Evolutionary conservation across 2,797 vertebrate genomes (phyloP), one percentile per base, ranked within the genome.

Genomic region (Poecilia picta): DNA sequence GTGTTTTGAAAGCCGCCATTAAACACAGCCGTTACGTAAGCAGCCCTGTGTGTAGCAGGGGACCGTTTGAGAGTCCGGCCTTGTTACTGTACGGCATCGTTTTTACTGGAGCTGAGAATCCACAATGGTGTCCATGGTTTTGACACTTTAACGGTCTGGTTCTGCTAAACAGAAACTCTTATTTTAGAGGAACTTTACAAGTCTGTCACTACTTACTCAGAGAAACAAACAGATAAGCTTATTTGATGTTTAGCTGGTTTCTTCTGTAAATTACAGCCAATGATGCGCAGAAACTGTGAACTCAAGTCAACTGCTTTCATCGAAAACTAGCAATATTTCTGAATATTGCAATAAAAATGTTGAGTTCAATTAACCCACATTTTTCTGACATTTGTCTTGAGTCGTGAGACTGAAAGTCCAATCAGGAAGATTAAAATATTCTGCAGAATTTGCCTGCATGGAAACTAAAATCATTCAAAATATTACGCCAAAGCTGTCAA

Each of bases 151-250:
- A 53, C 8, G 31, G 23, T 45, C 41, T 16, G 25, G 51, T 53
- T 16, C n/a, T 41, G 20, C 18, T 74, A 55, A 74, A 55, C 33
- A 16, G 1, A 74, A 73, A 51, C 10, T 49, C 12, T 73, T 23
- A 73, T 23, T 36, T 36, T 73, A 49, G 2, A 51, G 28, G 8
- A 51, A 16, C 49, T 74, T 74, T 41, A 53, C 36, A 57, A 41
- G 73, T 36, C 16, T 39, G 71, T 49, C 20, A 5, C 49, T 55
- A 23, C 33, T 74, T 55, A 53, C 7, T 43, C 25, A 15, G 49
- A 41, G 36, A 74, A 73, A 47, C 66, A 70, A 73, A 47, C 66
- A 70, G 13, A n/a, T 70, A n/a, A 6, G n/a, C 36, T n/a, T 13
- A 43, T 43, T 43, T 70, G 39, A 25, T 12, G 66, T 70, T 43